Percentiles rank a stretch among this genome's conserved stretches.
Evolutionary conservation across 2,797 vertebrate genomes (phyloP).

Genomic region (Megalops cyprinoides): DNA sequence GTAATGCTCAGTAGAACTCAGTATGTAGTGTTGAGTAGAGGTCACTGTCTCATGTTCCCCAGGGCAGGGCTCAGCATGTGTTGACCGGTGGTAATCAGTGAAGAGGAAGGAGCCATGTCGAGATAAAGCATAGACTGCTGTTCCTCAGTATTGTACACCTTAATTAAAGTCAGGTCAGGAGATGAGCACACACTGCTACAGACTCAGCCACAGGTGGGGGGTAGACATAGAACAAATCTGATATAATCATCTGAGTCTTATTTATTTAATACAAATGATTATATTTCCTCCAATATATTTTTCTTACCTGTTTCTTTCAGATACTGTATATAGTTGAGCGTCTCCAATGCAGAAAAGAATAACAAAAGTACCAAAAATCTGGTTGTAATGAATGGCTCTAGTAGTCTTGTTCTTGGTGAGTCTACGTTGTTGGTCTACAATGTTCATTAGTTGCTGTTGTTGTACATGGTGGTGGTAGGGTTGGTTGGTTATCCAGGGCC

Average conservation of each 20-base stretch:
- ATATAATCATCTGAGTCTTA: background rate
- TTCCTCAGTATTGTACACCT: background rate
- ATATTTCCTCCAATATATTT: no score
- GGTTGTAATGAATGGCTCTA: background rate
- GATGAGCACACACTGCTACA: background rate
- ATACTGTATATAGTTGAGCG: background rate
- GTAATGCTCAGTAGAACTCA: no score
- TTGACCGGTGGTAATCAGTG: background rate
- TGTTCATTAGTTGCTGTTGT: no score
- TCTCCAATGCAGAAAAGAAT: background rate
- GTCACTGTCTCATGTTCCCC: no score
- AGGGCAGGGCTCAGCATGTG: background rate
- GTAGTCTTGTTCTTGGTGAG: no score
- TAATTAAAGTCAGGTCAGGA: constrained; percentile 8
- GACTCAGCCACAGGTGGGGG: background rate
- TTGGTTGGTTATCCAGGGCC: no score
- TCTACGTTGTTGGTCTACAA: no score
- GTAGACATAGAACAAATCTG: background rate
- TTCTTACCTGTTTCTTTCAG: background rate
- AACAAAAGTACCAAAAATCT: background rate
- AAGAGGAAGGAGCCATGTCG: background rate
- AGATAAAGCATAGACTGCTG: no score
- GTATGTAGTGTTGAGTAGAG: background rate
- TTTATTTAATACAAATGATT: background rate
- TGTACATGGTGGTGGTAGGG: no score